phyloP scores from a whole-genome alignment of 1,140 invertebrate genomes.

The Atta cephalotes region DNA sequence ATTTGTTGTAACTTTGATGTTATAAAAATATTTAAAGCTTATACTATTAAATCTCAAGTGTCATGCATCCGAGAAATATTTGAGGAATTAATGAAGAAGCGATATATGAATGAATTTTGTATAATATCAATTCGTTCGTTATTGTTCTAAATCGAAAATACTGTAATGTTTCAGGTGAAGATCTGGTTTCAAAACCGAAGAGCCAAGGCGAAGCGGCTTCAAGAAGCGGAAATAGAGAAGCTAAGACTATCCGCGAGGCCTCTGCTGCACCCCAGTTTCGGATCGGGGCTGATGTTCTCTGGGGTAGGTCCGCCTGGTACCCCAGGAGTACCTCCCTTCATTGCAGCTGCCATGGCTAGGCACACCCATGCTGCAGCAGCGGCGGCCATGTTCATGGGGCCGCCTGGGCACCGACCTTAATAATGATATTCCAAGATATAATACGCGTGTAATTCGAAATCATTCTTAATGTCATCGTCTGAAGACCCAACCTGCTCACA shows the following conservation, averaged over 20 bases:
- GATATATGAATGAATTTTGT: not conserved
- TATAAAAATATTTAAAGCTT: not conserved
- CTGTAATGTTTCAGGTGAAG: conserved; percentile 91
- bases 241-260: conserved; percentile 91
- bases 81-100: conserved; percentile 3
- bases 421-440: conserved; percentile 60
- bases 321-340: conserved; percentile 84
- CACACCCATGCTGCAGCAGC: conserved; percentile 85
- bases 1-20: too few species aligned
- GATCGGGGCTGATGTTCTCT: conserved; percentile 85
- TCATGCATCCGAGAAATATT: not conserved
- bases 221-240: conserved; percentile 97
- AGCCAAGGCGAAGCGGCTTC: conserved; percentile 97
- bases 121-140: not conserved
- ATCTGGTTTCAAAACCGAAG: conserved; percentile 99
- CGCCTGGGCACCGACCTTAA: conserved; percentile 85
- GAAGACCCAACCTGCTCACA: not conserved
- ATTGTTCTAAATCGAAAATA: not conserved
- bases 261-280: conserved; percentile 84
- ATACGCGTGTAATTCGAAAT: conserved; percentile 53
- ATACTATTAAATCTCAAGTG: not conserved
- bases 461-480: conserved; percentile 34
- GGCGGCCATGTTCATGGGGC: conserved; percentile 86
- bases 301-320: conserved; percentile 84
- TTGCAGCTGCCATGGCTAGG: conserved; percentile 85